A percentile compares a stretch with the other conserved stretches of the same genome.
These are phyloP conservation scores for Plectrocnemia conspersa DNA, from an alignment of 1,140 invertebrate genomes.

Conservation along the genomic window DNA sequence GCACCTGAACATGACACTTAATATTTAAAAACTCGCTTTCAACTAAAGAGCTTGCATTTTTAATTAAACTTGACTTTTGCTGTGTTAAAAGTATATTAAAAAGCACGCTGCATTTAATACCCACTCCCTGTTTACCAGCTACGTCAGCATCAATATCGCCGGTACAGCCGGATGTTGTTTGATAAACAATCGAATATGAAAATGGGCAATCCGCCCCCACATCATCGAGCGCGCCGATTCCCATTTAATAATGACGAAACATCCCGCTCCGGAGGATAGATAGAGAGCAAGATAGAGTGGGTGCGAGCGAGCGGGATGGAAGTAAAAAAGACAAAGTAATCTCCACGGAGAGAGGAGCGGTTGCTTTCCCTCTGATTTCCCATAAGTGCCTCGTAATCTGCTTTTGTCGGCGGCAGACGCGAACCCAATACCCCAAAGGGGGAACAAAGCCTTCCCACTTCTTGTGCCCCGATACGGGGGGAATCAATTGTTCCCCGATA, in stretches of 20 bases:
- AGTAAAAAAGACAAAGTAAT: slow-evolving; percentile 13
- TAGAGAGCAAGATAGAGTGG: not conserved
- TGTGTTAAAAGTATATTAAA: too few species aligned
- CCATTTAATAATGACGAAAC: slow-evolving; percentile 21
- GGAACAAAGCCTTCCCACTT: slow-evolving; percentile 15
- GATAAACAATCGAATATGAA: slow-evolving; percentile 1
- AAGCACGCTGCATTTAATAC: too few species aligned
- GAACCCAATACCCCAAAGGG: slow-evolving; percentile 20
- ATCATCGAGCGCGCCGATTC: too few species aligned
- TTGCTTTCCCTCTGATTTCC: slow-evolving; percentile 26
- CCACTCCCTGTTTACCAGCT: too few species aligned
- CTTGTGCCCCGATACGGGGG: not conserved
- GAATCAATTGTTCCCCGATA: slow-evolving; percentile 17
- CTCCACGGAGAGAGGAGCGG: slow-evolving; percentile 18
- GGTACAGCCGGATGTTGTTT: too few species aligned
- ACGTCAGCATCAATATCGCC: too few species aligned
- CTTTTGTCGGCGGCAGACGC: slow-evolving; percentile 22
- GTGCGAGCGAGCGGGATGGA: not conserved
- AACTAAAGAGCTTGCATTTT: too few species aligned
- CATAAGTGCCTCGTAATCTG: slow-evolving; percentile 25
- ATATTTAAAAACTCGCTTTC: too few species aligned
- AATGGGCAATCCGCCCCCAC: not conserved
- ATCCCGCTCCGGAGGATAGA: not conserved
- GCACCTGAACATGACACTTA: too few species aligned
- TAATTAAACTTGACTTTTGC: too few species aligned